Percentiles rank a stretch among this genome's conserved stretches.
Evolutionary conservation across 2,888 invertebrate species (phyloP).

Genomic region (Philhelius pedissequus): DNA sequence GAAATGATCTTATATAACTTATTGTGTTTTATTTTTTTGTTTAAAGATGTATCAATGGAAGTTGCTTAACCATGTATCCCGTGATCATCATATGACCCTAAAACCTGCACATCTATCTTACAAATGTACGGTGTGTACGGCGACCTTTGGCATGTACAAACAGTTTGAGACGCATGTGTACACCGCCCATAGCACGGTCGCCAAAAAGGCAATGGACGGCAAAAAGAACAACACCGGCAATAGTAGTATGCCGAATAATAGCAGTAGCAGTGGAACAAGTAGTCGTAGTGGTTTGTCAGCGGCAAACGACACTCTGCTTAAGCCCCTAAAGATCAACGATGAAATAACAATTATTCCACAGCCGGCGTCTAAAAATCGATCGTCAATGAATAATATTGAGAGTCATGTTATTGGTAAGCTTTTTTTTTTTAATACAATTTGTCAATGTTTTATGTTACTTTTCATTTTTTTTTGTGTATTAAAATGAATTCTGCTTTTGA

Average conservation of each 20-base stretch:
- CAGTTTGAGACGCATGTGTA: slow-evolving; percentile 97
- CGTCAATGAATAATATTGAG: slow-evolving; percentile 77
- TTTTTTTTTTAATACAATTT: neutral
- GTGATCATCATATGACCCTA: slow-evolving; percentile 93
- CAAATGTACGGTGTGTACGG: slow-evolving; percentile 96
- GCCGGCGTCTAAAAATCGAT: slow-evolving; percentile 81
- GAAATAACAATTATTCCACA: slow-evolving; percentile 94
- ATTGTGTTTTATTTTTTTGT: neutral
- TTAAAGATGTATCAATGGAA: slow-evolving; percentile 95
- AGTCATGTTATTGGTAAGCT: slow-evolving; percentile 78
- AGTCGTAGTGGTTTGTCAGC: slow-evolving; percentile 75
- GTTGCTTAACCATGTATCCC: slow-evolving; percentile 92
- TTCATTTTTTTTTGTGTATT: neutral
- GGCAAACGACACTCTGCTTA: slow-evolving; percentile 83
- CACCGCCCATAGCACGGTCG: slow-evolving; percentile 94
- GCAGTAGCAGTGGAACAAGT: slow-evolving; percentile 47
- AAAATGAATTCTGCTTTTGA: too few relatives aligned
- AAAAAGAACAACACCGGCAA: slow-evolving; percentile 78
- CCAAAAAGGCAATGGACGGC: slow-evolving; percentile 88
- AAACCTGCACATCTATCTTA: slow-evolving; percentile 96
- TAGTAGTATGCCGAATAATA: slow-evolving; percentile 59
- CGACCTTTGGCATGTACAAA: slow-evolving; percentile 96
- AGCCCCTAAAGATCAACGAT: slow-evolving; percentile 92
- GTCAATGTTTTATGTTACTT: neutral
- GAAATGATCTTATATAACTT: neutral